Conservation (phyloP, 1,140 invertebrate genomes). For the Drosophila obscura region DNA sequence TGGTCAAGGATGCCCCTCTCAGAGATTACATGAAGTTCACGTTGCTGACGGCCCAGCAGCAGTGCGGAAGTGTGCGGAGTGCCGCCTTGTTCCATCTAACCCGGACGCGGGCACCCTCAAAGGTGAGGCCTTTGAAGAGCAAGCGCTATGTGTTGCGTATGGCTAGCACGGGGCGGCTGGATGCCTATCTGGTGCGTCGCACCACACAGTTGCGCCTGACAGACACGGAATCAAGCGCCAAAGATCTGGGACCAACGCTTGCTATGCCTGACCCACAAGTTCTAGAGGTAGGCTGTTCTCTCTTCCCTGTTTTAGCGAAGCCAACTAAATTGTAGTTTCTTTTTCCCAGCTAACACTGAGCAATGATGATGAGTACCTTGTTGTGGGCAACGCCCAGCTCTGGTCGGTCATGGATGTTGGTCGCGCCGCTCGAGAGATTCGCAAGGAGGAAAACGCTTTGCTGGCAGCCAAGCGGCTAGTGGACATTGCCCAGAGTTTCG, state of each 20-base stretch:
- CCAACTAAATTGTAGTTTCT: neutral
- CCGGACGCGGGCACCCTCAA: constrained; percentile 85
- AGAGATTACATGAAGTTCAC: constrained; percentile 93
- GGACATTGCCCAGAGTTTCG: constrained; percentile 92
- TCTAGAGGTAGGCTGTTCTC: constrained; percentile 85
- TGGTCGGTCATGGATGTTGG: constrained; percentile 91
- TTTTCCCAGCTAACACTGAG: constrained; percentile 85
- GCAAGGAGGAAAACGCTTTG: constrained; percentile 89
- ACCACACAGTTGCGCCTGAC: constrained; percentile 63
- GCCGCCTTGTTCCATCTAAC: constrained; percentile 90
- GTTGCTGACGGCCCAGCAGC: constrained; percentile 89
- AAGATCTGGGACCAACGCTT: neutral
- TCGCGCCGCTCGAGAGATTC: constrained; percentile 90
- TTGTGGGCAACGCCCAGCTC: constrained; percentile 90
- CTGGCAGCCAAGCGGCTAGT: constrained; percentile 91
- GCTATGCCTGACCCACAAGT: constrained; percentile 89
- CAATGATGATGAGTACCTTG: constrained; percentile 92
- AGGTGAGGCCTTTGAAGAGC: constrained; percentile 78
- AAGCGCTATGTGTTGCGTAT: constrained; percentile 87
- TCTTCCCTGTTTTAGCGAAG: neutral
- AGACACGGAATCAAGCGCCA: constrained; percentile 8
- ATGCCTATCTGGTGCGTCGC: constrained; percentile 87
- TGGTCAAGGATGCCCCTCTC: constrained; percentile 90
- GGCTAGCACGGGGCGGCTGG: constrained; percentile 89
- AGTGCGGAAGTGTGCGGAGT: constrained; percentile 89